Conservation (phyloP, 2,888 invertebrate genomes). For the Polydrusus pterygomalis region DNA sequence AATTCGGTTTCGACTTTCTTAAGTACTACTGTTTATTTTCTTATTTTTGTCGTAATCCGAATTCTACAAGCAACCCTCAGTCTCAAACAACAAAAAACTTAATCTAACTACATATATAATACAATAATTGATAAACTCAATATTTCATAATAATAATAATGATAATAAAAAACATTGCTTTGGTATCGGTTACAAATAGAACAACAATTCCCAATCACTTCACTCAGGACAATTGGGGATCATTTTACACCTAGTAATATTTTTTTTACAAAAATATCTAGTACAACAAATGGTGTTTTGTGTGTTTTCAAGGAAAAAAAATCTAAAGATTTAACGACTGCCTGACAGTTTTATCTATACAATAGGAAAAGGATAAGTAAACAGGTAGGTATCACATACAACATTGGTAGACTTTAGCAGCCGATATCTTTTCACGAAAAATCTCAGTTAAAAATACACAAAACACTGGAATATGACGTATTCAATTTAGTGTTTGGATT, state of each 20-base stretch:
- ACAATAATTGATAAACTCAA: constrained; percentile 67
- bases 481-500: neutral
- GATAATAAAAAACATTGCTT: constrained; percentile 71
- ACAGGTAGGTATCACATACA: constrained; percentile 42
- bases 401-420: constrained; percentile 36
- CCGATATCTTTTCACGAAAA: constrained; percentile 11
- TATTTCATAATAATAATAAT: constrained; percentile 67
- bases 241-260: constrained; percentile 41
- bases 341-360: constrained; percentile 21
- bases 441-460: constrained; percentile 28
- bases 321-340: constrained; percentile 17
- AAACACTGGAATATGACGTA: constrained; percentile 36
- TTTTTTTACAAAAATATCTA: constrained; percentile 48
- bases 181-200: constrained; percentile 73
- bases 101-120: constrained; percentile 70
- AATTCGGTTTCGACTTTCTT: constrained; percentile 49
- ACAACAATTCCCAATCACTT: constrained; percentile 65
- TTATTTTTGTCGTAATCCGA: constrained; percentile 28
- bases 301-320: constrained; percentile 16
- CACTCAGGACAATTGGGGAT: constrained; percentile 52
- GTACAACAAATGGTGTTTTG: constrained; percentile 39
- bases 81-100: constrained; percentile 71
- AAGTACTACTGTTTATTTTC: constrained; percentile 32
- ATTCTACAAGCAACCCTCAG: constrained; percentile 65
- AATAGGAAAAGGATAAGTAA: constrained; percentile 36